Conservation (phyloP, 2,113 vertebrate species). For the Microcebus griseorufus region DNA sequence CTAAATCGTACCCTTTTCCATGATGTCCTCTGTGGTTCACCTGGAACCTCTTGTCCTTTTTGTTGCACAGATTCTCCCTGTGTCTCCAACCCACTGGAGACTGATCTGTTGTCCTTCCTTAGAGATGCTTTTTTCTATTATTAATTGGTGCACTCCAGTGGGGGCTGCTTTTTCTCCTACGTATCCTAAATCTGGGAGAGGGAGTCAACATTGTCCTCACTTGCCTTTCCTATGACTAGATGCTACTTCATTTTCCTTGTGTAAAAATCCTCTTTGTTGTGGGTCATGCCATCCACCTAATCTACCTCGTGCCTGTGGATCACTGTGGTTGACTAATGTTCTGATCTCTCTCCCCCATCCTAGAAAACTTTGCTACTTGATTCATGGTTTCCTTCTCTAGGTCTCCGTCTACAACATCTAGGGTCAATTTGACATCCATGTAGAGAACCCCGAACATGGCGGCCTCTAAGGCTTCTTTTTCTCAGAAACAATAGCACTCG, state of each 20-base stretch:
- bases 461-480: neutral
- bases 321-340: neutral
- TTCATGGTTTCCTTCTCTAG: neutral
- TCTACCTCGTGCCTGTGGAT: too few species aligned
- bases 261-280: neutral
- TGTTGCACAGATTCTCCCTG: neutral
- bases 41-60: neutral
- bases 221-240: neutral
- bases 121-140: neutral
- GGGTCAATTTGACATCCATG: neutral
- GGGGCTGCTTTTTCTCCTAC: neutral
- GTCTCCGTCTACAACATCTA: neutral
- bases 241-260: neutral
- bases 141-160: neutral
- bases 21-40: neutral
- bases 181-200: rapidly evolving
- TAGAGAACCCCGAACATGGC: neutral
- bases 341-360: neutral
- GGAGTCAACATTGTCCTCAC: neutral
- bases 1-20: neutral
- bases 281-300: neutral
- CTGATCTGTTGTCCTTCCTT: rapidly evolving
- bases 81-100: neutral
- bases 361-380: neutral
- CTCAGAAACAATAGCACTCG: neutral